Evolutionary conservation across 2,797 vertebrate genomes (phyloP), one percentile per base, ranked within the genome.

Genomic region (Sebastes paucispinis): DNA sequence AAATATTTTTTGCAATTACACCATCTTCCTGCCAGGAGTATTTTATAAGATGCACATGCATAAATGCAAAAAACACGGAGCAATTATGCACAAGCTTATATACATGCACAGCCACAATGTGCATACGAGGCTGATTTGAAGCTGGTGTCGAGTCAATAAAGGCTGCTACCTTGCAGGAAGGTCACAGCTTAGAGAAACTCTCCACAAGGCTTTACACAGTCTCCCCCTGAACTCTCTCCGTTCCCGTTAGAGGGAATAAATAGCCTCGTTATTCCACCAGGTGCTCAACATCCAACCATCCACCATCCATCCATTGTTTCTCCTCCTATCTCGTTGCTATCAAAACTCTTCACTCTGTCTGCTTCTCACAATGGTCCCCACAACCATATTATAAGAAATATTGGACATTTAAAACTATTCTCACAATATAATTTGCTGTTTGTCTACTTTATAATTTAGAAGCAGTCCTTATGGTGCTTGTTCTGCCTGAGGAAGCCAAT

Each of bases 241-340:
- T 93, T 91, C 86, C 90, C 54, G 80, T 91, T 89, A 77, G 79
- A 69, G 63, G 80, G 82, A 92, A 93, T 92, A 92, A 94, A 94
- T 91, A 83, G 88, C 82, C 81, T 92, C 88, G 91, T 93, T 92
- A 91, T 86, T 91, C 88, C 69, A 13, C 18, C 74, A 77, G 79
- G 68, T 82, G 24, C 85, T 78, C 79, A 24, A 88, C 84, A 92
- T 90, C 86, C 82, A 90, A 88, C 50, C 67, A 82, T 90, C 36
- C 36, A 39, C 13, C 36, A 39, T 39, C 36, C 13, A 14, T 39
- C 50, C 67, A 82, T 90, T 89, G 87, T 90, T 85, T 88, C 68
- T 54, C 34, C 34, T 62, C 55, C 24, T 11, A 58, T 81, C 76
- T 75, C 69, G 20, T 77, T 69, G 25, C 66, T 72, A 36, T 82